A percentile compares a stretch with the other conserved stretches of the same genome.
These are phyloP conservation scores for Microvelia longipes DNA, from an alignment of 1,140 invertebrate genomes.

Conservation along the genomic window DNA sequence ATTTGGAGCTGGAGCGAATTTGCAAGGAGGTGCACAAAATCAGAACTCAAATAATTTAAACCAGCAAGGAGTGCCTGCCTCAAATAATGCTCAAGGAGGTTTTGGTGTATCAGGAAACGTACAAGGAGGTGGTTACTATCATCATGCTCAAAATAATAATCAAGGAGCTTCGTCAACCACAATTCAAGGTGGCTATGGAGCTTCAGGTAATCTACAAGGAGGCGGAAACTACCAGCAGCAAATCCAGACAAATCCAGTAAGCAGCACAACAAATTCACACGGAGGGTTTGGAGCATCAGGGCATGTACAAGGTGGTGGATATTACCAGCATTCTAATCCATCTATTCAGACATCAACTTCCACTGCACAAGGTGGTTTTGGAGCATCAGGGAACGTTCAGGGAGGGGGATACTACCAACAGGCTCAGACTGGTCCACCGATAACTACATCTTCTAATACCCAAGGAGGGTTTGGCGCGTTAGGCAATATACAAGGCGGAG, in stretches of 20 bases:
- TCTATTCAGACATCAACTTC: background rate
- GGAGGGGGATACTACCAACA: slow-evolving; percentile 3
- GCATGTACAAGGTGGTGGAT: slow-evolving; percentile 4
- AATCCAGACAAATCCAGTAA: background rate
- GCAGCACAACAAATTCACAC: slow-evolving; percentile 6
- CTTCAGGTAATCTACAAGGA: slow-evolving; percentile 2
- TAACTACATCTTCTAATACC: background rate
- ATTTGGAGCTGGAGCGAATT: background rate
- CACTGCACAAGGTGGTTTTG: background rate
- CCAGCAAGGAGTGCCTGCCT: too few species aligned
- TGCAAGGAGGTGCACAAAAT: background rate
- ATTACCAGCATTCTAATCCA: background rate
- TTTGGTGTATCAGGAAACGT: background rate
- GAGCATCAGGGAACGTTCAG: slow-evolving; percentile 1
- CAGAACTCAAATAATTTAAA: background rate
- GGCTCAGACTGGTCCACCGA: background rate
- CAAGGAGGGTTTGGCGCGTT: background rate
- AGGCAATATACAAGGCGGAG: background rate
- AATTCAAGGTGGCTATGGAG: slow-evolving; percentile 5
- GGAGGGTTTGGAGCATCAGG: slow-evolving; percentile 2
- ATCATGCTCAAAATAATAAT: background rate
- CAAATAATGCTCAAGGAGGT: background rate
- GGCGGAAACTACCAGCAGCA: slow-evolving; percentile 1
- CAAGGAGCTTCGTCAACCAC: background rate
- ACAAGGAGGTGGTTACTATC: background rate